Evolutionary conservation across 2,113 vertebrate species (phyloP).

Genomic region (Daboia siamensis): DNA sequence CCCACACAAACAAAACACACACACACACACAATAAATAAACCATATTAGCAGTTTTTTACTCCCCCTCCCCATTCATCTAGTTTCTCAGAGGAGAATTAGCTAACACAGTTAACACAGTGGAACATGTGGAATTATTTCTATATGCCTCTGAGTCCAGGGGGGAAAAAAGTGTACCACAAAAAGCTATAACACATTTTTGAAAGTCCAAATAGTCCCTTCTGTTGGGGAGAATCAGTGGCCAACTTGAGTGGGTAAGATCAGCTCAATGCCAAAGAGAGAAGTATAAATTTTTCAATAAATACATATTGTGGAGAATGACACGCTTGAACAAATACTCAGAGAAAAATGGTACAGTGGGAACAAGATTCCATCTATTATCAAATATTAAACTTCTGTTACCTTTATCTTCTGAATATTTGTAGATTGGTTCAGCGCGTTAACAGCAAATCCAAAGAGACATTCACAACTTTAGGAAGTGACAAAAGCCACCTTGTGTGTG

Average conservation of each 20-base stretch:
- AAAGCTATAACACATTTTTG: not conserved
- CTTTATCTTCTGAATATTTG: not conserved
- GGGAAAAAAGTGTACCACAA: not conserved
- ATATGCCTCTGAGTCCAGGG: not conserved
- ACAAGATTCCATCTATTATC: not conserved
- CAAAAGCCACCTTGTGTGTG: constrained; percentile 14
- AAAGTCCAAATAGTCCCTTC: not conserved
- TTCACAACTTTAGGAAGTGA: not conserved
- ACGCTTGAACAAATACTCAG: not conserved
- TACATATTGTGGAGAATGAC: not conserved
- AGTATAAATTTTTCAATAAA: not conserved
- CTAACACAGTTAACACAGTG: not conserved
- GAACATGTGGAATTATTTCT: not conserved
- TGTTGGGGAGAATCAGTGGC: not conserved
- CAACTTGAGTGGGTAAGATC: not conserved
- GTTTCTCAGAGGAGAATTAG: not conserved
- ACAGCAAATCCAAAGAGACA: not conserved
- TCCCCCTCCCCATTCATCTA: not conserved
- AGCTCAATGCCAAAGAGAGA: not conserved
- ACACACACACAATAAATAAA: not conserved
- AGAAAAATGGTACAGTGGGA: not conserved
- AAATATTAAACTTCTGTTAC: not conserved
- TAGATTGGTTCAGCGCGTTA: not conserved
- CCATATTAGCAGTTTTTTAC: not conserved
- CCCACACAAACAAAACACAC: not conserved